Base-by-base conservation (phyloP, 2,113 vertebrate species). In the Melanerpes aurifrons region DNA sequence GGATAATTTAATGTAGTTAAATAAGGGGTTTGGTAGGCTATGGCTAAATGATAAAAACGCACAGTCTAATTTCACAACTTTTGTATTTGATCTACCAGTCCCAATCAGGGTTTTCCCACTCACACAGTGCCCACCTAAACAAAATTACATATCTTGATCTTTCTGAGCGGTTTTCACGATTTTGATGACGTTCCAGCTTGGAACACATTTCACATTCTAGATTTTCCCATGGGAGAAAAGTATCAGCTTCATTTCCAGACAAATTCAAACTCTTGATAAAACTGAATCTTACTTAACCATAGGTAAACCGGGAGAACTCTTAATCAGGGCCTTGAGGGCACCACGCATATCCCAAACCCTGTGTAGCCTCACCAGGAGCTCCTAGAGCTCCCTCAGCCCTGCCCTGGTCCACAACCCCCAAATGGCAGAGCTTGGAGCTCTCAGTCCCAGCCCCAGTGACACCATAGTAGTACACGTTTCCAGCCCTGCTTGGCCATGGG, bases 11-110 rank as follows among this genome's bases (percentile, higher is more conserved):
- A 90, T 50, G 21, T 24, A 53, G 12, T 53, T 53, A 89, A 43
- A 53, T 79, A 74, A 80, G 25, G 43, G 0, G 37, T 82, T 91
- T 59, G 43, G 35, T 75, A 79, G 37, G 26, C 37, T 59, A 43
- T 57, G 29, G 37, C 35, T 93, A 69, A 81, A 87, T 77, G 86
- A 82, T 16, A 87, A 32, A 91, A 85, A 87, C 16, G 31, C 17
- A 85, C 17, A 48, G 37, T 67, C 43, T 71, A 61, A 82, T 70
- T 94, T 78, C 81, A 84, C 20, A 45, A 18, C 29, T 76, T 69
- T 66, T 90, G 62, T 69, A 66, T 86, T 61, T 73, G 74, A 53
- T 90, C 50, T 86, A 15, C 24, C 70, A 69, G 82, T 64, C 29
- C 15, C 0, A 2, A 74, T n/a, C 32, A 82, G 53, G 86, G 45